Evolutionary conservation across 2,797 vertebrate species (phyloP), one percentile per base, ranked within the genome.

Genomic region (Tachyglossus aculeatus): DNA sequence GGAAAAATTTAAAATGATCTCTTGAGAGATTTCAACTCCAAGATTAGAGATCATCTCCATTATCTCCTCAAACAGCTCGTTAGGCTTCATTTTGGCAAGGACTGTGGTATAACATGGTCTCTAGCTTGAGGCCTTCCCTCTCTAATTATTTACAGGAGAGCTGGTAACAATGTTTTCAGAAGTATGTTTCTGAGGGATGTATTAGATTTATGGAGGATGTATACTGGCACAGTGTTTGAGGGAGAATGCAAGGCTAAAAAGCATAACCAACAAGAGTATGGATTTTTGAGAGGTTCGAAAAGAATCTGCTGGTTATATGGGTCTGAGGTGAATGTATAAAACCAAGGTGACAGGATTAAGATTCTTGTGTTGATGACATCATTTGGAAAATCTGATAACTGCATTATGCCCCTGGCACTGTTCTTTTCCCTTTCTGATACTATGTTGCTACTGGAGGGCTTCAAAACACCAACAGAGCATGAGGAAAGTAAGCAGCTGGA

Each of bases 101-200:
- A 27, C 34, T 39, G 72, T 39, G 15, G 29, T 47, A 8, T 64
- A 27, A 31, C 38, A 72, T 39, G 15, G 29, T 47, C 7, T 64
- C 25, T 51, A 39, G 27, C 33, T 45, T 56, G 37, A 80, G 71
- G 18, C 48, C 21, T 8, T 67, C 54, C 22, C 34, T 69, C 76
- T 41, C 21, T 21, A 27, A 8, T 29, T 54, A 16, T 37, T 64
- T 64, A 3, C 11, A 22, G 41, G 40, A 59, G n/a, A 7, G 24
- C 9, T 48, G 11, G 31, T 22, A 53, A 9, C 9, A 9, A 14
- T 25, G 25, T 4, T 37, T 74, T 16, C 29, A 48, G n/a, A 9
- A 71, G 27, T 38, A 21, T 45, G 55, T 38, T 45, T 43, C 14
- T 24, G 2, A 50, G 21, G 50, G 55, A 22, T 58, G 60, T 54